These are phyloP conservation scores for Drosophila bocki DNA, from an alignment of 1,140 invertebrate genomes.

Conservation along the genomic window DNA sequence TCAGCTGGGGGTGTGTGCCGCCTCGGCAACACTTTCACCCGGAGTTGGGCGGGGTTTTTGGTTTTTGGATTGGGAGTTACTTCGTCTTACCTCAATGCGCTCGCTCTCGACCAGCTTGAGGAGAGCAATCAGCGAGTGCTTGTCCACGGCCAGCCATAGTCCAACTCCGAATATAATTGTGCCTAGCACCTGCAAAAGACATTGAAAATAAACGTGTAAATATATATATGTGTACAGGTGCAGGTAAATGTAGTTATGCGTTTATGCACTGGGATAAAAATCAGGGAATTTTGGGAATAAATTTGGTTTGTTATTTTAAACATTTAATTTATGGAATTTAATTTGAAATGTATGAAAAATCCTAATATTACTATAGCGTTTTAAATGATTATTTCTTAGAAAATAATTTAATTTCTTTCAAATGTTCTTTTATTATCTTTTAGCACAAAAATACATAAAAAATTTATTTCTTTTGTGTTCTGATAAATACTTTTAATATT, in stretches of 20 bases:
- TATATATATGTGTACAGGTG: not conserved
- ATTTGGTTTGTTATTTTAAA: not conserved
- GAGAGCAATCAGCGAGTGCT: conserved; percentile 88
- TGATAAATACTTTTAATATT: no score
- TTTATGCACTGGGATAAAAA: conserved; percentile 6
- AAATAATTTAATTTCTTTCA: no score
- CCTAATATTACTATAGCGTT: no score
- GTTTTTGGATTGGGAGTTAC: conserved; percentile 8
- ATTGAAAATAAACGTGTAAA: conserved; percentile 18
- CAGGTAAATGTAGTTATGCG: conserved; percentile 11
- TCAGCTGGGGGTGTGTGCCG: conserved; percentile 36
- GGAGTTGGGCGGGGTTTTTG: conserved; percentile 12
- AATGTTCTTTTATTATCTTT: no score
- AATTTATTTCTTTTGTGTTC: no score
- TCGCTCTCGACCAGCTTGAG: conserved; percentile 87
- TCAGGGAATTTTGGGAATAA: not conserved
- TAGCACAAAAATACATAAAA: no score
- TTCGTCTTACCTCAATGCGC: conserved; percentile 87
- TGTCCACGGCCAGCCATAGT: conserved; percentile 91
- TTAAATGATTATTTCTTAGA: no score
- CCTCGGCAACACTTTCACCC: conserved; percentile 49
- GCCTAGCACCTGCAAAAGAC: conserved; percentile 88
- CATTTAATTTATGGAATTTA: no score
- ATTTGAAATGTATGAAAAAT: no score
- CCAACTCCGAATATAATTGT: conserved; percentile 90